These are phyloP conservation scores for Parthenolecanium corni DNA, from an alignment of 2,888 invertebrate genomes.

Conservation along the genomic window DNA sequence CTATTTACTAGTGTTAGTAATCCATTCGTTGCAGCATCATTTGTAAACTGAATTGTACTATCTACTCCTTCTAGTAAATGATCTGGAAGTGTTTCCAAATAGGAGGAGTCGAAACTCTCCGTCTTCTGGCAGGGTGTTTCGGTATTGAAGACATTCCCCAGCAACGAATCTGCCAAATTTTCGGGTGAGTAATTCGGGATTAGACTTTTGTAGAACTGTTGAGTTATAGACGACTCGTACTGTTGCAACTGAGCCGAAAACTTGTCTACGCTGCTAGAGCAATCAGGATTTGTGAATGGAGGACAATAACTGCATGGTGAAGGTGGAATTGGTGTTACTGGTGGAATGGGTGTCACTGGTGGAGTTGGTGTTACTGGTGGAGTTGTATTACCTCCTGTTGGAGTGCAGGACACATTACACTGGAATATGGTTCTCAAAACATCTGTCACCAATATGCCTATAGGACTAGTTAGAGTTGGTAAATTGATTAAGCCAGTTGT, in stretches of 20 bases:
- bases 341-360: neutral
- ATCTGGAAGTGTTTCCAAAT: constrained; percentile 5
- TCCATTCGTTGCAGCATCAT: neutral
- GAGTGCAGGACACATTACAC: neutral
- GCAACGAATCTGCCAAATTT: neutral
- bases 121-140: neutral
- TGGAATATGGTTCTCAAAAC: neutral
- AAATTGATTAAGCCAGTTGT: neutral
- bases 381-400: neutral
- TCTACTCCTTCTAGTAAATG: neutral
- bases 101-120: neutral
- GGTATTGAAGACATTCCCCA: neutral
- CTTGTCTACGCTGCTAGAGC: neutral
- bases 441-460: constrained; percentile 1
- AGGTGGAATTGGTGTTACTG: neutral
- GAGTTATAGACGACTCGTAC: constrained; percentile 2
- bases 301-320: neutral
- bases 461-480: neutral
- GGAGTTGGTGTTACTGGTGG: neutral
- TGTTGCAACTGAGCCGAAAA: neutral
- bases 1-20: neutral
- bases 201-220: neutral
- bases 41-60: neutral
- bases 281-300: neutral
- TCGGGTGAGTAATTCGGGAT: neutral